Evolutionary conservation across 1,140 invertebrate species (phyloP), one percentile per base, ranked within the genome.

Genomic region (Scylla paramamosain): DNA sequence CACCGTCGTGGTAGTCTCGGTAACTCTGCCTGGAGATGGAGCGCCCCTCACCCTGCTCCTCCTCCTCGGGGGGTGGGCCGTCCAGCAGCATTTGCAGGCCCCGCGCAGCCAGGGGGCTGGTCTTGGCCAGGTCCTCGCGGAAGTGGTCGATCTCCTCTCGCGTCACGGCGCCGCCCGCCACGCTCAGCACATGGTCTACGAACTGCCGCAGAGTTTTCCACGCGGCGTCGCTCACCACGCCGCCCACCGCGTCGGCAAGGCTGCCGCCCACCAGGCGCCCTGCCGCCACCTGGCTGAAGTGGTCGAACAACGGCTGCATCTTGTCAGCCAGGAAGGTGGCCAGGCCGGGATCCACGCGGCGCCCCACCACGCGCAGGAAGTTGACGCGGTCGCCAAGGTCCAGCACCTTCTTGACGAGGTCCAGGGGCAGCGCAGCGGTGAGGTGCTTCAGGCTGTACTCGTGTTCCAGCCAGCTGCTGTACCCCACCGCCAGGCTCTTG

Each of bases 121-220:
- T 95, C 59, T 87, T 95, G 28, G 90, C 90, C 28, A 95, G 52
- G 28, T 89, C 83, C 10, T 31, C 32, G 25, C 45, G 45, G 94
- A 92, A 95, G 16, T 67, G 31, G 14, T 93, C 52, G 0, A 95
- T 77, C 25, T 95, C 94, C 28, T 95, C 84, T 29, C 31, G 86
- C 28, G 94, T 59, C 29, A 95, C 94, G 28, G 25, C 14, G 52
- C 86, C 59, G n/a, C 52, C 91, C 7, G 91, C 91, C 20, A 95
- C 94, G 16, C 39, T 67, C 14, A 95, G 94, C n/a, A 95, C 94
- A 25, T 95, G 94, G 4, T 86, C 84, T 25, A 95, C 84, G 84
- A 95, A 95, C 91, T 95, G 94, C 32, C 45, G 94, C 83, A 95
- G 88, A 0, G 94, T 86, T 32, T 88, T 95, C 94, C 94, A 95